Evolutionary conservation across 2,113 vertebrate genomes (phyloP).

Genomic region (Salvator merianae): DNA sequence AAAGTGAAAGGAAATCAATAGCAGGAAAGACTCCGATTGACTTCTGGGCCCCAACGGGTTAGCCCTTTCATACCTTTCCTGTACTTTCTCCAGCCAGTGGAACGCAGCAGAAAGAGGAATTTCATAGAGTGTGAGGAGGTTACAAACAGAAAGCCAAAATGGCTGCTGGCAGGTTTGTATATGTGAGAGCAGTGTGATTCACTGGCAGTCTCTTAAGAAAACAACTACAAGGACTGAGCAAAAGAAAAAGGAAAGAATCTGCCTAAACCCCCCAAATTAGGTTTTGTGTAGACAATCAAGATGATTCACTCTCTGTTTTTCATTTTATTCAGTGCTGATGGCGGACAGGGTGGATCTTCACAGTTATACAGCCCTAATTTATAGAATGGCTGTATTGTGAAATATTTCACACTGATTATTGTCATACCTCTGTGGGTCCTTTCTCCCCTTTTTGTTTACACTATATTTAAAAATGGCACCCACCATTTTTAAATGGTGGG

Average conservation of each 20-base stretch:
- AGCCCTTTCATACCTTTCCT: not conserved
- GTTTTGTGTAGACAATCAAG: constrained; percentile 61
- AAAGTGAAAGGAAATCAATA: not conserved
- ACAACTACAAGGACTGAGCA: constrained; percentile 39
- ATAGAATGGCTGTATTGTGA: not conserved
- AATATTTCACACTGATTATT: constrained; percentile 11
- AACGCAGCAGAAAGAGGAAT: not conserved
- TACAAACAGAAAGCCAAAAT: not conserved
- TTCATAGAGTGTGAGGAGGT: not conserved
- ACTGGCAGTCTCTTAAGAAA: constrained; percentile 31
- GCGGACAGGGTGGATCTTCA: constrained; percentile 27
- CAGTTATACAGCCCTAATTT: constrained; percentile 19
- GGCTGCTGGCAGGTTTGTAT: constrained; percentile 12
- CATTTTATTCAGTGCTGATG: constrained; percentile 54
- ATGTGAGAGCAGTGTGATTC: constrained; percentile 16
- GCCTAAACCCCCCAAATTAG: constrained; percentile 62
- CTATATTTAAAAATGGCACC: too few relatives aligned
- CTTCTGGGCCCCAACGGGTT: not conserved
- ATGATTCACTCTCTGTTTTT: constrained; percentile 75
- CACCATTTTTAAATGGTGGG: too few relatives aligned
- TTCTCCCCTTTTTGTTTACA: not conserved
- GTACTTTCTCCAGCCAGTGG: not conserved
- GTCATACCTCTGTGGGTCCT: not conserved
- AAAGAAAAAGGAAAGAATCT: constrained; percentile 59
- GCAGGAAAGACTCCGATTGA: not conserved